phyloP scores from a whole-genome alignment of 2,113 vertebrate genomes.

The Gallinago media region DNA sequence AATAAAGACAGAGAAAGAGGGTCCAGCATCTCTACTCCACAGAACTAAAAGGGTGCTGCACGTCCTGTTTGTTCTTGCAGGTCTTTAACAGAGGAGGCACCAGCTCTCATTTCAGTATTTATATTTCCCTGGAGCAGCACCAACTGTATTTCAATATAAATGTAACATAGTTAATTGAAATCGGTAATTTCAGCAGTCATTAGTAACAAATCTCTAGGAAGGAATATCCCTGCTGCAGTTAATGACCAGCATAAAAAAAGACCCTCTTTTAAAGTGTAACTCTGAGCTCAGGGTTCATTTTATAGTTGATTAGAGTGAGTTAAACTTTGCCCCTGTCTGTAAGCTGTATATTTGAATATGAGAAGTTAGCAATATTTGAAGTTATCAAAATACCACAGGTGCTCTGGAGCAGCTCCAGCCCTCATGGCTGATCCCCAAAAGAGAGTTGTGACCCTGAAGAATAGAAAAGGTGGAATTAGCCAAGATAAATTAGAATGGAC shows the following conservation, averaged over 20 bases:
- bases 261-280: slow-evolving; percentile 28
- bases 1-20: not conserved
- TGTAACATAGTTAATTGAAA: slow-evolving; percentile 74
- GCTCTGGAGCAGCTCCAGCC: slow-evolving; percentile 28
- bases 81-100: not conserved
- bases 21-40: not conserved
- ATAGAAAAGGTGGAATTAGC: not conserved
- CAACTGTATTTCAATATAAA: slow-evolving; percentile 69
- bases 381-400: slow-evolving; percentile 69
- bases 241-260: slow-evolving; percentile 54
- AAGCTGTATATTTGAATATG: slow-evolving; percentile 64
- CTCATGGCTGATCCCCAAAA: not conserved
- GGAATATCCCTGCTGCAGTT: slow-evolving; percentile 49
- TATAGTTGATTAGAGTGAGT: slow-evolving; percentile 75
- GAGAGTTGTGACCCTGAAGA: slow-evolving; percentile 9
- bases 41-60: not conserved
- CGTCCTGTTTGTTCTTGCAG: not conserved
- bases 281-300: slow-evolving; percentile 67
- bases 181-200: slow-evolving; percentile 74
- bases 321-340: slow-evolving; percentile 75
- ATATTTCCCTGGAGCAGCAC: slow-evolving; percentile 68
- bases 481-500: not conserved
- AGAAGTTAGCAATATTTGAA: slow-evolving; percentile 50
- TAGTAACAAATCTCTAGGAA: slow-evolving; percentile 75
- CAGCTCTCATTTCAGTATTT: slow-evolving; percentile 65